phyloP scores from a whole-genome alignment of 2,797 vertebrate species.

The Falco columbarius region DNA sequence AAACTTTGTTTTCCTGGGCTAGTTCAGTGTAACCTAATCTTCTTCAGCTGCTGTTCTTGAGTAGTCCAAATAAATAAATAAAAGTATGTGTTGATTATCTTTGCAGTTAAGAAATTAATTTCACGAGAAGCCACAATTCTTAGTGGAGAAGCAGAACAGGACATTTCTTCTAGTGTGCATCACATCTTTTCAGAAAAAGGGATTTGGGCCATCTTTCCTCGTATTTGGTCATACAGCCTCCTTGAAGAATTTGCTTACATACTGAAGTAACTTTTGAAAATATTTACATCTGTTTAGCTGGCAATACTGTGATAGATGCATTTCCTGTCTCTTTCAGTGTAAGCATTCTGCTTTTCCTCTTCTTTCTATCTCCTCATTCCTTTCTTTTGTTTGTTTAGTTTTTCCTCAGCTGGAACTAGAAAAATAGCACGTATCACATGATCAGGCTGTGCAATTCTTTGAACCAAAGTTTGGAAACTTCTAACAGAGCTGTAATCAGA shows the following conservation, averaged over 20 bases:
- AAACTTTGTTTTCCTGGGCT: background rate
- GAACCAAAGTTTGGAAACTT: background rate
- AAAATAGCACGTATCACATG: background rate
- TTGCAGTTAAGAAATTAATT: background rate
- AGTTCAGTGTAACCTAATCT: constrained; percentile 11
- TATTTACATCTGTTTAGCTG: constrained; percentile 50
- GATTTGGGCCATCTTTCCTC: background rate
- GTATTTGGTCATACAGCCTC: background rate
- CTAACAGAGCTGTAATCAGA: background rate
- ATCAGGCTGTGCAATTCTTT: background rate
- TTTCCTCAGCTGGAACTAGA: constrained; percentile 6
- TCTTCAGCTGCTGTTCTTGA: constrained; percentile 8
- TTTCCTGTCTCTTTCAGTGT: constrained; percentile 35
- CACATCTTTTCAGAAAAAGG: background rate
- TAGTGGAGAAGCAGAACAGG: background rate
- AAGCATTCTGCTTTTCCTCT: constrained; percentile 30
- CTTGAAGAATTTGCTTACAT: constrained; percentile 46
- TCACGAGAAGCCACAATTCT: background rate
- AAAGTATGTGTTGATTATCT: background rate
- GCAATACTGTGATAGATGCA: constrained; percentile 1
- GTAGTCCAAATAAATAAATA: constrained; percentile 15
- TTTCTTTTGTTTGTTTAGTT: constrained; percentile 31
- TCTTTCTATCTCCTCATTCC: constrained; percentile 11
- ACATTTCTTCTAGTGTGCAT: background rate
- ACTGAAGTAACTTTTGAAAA: constrained; percentile 35